A percentile compares a stretch with the other conserved stretches of the same genome.
Evolutionary conservation across 30 jellyfish, hydroid and myxozoan genomes (phyloP).

Genomic region (Aurelia coerulea): DNA sequence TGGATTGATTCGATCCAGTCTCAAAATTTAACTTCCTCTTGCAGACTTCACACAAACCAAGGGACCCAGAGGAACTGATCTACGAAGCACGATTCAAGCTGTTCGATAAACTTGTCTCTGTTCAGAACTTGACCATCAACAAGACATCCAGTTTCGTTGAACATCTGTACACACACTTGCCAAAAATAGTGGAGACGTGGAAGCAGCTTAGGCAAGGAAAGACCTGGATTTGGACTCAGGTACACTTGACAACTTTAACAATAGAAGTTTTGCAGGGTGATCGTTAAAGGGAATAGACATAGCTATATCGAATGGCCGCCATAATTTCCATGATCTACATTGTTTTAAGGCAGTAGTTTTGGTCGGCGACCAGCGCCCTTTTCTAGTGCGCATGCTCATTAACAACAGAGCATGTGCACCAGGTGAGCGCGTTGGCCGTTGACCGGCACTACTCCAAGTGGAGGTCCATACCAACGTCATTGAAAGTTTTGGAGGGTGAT

Average conservation of each 20-base stretch:
- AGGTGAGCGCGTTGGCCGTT: no score
- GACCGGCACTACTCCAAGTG: no score
- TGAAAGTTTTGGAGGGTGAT: no score
- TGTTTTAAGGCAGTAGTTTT: no score
- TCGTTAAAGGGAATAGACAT: no score
- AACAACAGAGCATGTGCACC: no score
- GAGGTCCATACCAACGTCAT: no score
- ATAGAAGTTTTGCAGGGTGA: no score
- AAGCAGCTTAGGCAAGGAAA: conserved; percentile 41
- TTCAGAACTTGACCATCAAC: conserved; percentile 30
- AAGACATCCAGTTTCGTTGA: conserved; percentile 36
- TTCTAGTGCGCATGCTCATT: no score
- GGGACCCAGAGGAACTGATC: conserved; percentile 47
- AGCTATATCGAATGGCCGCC: no score
- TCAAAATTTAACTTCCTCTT: neutral
- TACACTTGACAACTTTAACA: neutral
- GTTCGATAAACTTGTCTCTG: conserved; percentile 58
- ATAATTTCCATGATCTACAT: no score
- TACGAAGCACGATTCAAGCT: conserved; percentile 38
- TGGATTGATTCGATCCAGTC: neutral
- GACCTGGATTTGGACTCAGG: conserved; percentile 53
- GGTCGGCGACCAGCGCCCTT: no score
- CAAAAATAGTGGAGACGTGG: conserved; percentile 21
- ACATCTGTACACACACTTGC: conserved; percentile 23
- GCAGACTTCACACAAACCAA: conserved; percentile 37